Percentiles rank a stretch among this genome's conserved stretches.
Evolutionary conservation across 2,797 vertebrate genomes (phyloP).

Genomic region (Dipus sagitta): DNA sequence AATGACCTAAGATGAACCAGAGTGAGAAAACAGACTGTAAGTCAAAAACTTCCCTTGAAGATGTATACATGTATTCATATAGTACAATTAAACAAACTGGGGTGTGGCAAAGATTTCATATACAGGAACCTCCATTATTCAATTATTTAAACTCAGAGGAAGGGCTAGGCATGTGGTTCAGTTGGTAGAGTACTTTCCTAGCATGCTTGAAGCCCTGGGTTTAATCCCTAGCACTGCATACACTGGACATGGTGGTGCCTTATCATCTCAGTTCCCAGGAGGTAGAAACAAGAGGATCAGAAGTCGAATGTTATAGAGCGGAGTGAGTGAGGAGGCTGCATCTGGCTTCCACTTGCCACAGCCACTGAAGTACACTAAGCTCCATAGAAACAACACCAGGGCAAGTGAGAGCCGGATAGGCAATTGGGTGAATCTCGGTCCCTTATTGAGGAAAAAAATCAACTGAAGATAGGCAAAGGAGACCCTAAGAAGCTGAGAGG

Average conservation of each 20-base stretch:
- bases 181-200: neutral
- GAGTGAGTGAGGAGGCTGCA: too few species aligned
- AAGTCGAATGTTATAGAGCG: too few species aligned
- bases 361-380: too few species aligned
- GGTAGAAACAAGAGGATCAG: neutral
- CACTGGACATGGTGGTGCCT: neutral
- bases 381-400: too few species aligned
- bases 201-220: neutral
- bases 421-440: too few species aligned
- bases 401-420: too few species aligned
- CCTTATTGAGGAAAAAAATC: too few species aligned
- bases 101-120: neutral
- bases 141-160: neutral
- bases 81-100: neutral
- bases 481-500: too few species aligned
- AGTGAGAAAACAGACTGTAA: neutral
- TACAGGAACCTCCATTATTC: neutral
- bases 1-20: slow-evolving; percentile 82
- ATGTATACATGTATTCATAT: neutral
- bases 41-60: neutral
- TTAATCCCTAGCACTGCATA: neutral
- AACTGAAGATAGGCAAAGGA: too few species aligned
- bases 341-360: too few species aligned
- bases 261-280: neutral
- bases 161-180: neutral